A percentile compares a stretch with the other conserved stretches of the same genome.
Conservation (phyloP, 2,113 vertebrate genomes). For the Pseudorasbora parva region DNA sequence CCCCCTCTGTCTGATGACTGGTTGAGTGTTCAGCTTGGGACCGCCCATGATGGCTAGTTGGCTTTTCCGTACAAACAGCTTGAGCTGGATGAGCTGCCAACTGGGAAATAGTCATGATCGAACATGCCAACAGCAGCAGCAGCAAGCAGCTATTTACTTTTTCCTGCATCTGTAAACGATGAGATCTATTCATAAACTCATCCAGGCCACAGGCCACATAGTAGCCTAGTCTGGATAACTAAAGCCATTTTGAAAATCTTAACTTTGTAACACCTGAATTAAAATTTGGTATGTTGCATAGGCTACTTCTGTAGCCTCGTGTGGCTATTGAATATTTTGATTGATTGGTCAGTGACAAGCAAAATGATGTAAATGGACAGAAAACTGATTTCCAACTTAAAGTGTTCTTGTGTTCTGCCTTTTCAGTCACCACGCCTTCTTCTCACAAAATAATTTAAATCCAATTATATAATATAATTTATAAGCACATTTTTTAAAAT, state of each 20-base stretch:
- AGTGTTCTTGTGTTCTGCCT: neutral
- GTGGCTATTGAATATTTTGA: neutral
- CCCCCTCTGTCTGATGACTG: neutral
- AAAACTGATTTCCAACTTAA: neutral
- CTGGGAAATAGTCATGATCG: neutral
- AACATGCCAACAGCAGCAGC: neutral
- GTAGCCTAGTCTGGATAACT: neutral
- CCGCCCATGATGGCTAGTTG: neutral
- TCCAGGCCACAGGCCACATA: neutral
- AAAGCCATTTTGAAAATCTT: neutral
- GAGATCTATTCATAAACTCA: neutral
- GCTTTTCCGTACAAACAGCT: neutral
- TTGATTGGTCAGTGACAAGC: neutral
- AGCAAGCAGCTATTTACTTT: neutral
- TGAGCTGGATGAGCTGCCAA: constrained; percentile 9
- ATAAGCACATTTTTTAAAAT: too few species aligned
- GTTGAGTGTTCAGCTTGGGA: neutral
- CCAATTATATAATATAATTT: too few species aligned
- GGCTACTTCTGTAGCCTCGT: neutral
- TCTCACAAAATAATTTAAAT: too few species aligned
- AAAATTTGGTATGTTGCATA: neutral
- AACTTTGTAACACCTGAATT: neutral
- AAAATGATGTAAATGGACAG: too few species aligned
- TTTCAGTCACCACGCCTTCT: too few species aligned
- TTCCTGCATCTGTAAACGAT: neutral